These are phyloP conservation scores for Oreochromis aureus DNA, from an alignment of 2,113 vertebrate species.

Conservation along the genomic window DNA sequence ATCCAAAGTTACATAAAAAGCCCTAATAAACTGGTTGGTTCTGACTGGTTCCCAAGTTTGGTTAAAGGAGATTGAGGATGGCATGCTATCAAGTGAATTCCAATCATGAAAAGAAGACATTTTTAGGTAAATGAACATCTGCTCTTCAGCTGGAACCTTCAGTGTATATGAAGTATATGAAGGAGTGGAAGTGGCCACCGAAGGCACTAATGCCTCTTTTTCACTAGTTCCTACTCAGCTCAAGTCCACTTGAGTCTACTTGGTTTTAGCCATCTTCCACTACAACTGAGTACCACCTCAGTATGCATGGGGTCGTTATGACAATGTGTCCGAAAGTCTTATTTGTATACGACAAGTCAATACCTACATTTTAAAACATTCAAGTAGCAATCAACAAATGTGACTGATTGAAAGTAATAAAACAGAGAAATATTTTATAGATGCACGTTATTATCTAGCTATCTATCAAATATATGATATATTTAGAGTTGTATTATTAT, in stretches of 20 bases:
- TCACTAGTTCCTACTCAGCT: neutral
- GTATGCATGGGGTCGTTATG: neutral
- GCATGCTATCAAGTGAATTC: neutral
- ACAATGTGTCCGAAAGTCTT: neutral
- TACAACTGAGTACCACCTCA: neutral
- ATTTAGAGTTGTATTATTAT: neutral
- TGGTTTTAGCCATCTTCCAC: neutral
- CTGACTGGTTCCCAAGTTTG: neutral
- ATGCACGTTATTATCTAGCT: rapidly evolving
- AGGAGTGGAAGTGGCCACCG: neutral
- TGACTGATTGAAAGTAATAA: neutral
- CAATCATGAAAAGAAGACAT: neutral
- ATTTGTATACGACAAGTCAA: neutral
- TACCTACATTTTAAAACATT: neutral
- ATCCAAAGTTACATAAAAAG: neutral
- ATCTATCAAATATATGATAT: neutral
- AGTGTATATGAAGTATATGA: too few relatives aligned
- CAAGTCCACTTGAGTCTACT: neutral
- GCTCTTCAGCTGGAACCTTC: neutral
- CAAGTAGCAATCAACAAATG: neutral
- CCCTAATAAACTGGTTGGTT: neutral
- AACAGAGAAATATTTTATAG: neutral
- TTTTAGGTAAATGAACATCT: neutral
- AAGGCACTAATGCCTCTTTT: neutral
- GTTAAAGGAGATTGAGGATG: neutral